Evolutionary conservation across 37 sponge, comb jelly and placozoan genomes (phyloP).

Genomic region (Cliona cf. orientalis): DNA sequence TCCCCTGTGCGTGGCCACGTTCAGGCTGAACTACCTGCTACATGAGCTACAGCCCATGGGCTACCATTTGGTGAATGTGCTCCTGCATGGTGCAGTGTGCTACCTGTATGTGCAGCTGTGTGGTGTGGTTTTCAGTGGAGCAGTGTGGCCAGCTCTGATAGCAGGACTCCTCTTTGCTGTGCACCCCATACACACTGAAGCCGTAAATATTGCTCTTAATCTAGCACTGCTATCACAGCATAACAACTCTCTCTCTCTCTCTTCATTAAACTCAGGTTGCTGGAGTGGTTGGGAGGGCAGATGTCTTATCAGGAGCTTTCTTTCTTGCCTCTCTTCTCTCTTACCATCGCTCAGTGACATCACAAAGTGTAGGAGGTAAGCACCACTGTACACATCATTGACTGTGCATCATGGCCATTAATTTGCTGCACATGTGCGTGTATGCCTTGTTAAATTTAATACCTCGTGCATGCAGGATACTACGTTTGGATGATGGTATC

Average conservation of each 20-base stretch:
- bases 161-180: conserved; percentile 81
- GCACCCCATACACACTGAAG: conserved; percentile 72
- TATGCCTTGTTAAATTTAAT: no score
- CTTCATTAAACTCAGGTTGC: conserved; percentile 63
- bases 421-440: no score
- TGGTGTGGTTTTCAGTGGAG: conserved; percentile 42
- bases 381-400: no score
- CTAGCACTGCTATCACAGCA: no score
- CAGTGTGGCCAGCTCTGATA: conserved; percentile 60
- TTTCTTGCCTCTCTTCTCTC: conserved; percentile 59
- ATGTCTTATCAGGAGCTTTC: conserved; percentile 81
- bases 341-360: conserved; percentile 52
- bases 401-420: no score
- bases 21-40: conserved; percentile 86
- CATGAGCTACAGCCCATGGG: conserved; percentile 86
- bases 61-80: conserved; percentile 89
- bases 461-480: no score
- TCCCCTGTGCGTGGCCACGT: conserved; percentile 87
- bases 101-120: conserved; percentile 76
- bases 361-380: no score
- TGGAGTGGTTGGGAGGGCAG: conserved; percentile 96
- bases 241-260: not conserved
- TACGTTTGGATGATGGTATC: no score
- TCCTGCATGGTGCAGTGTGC: conserved; percentile 83
- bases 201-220: conserved; percentile 63